Conservation (phyloP, 1,140 invertebrate species). For the Vollenhovia emeryi region DNA sequence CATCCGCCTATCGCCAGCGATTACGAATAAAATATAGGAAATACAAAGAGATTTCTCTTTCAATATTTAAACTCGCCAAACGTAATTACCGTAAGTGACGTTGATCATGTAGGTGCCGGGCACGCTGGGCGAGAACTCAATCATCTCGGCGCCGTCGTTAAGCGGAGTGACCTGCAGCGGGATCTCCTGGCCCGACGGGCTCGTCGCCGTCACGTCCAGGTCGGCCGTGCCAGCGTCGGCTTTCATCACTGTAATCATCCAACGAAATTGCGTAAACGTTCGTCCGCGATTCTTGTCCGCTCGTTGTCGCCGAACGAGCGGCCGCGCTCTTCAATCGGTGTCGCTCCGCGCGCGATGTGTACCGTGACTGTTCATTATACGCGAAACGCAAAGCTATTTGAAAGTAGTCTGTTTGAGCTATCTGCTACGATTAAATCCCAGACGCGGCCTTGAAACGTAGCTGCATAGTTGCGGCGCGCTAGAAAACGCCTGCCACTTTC, state of each 20-base stretch:
- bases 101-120: constrained; percentile 96
- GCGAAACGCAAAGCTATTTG: constrained; percentile 76
- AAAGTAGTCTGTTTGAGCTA: constrained; percentile 78
- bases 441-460: constrained; percentile 75
- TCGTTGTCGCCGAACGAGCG: background rate
- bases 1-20: constrained; percentile 82
- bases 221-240: constrained; percentile 96
- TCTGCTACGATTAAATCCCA: constrained; percentile 76
- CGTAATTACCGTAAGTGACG: constrained; percentile 91
- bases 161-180: constrained; percentile 92
- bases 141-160: constrained; percentile 90
- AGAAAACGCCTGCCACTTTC: constrained; percentile 77
- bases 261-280: constrained; percentile 22
- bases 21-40: background rate
- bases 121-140: constrained; percentile 94
- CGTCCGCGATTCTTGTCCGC: background rate
- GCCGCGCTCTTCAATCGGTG: background rate
- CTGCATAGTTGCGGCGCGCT: constrained; percentile 57
- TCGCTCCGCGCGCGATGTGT: background rate
- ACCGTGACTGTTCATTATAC: constrained; percentile 42
- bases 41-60: background rate
- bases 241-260: constrained; percentile 90
- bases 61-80: background rate
- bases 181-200: constrained; percentile 94
- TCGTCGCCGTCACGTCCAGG: constrained; percentile 94